These are phyloP conservation scores for Nestor notabilis DNA, from an alignment of 2,113 vertebrate genomes.

Conservation along the genomic window DNA sequence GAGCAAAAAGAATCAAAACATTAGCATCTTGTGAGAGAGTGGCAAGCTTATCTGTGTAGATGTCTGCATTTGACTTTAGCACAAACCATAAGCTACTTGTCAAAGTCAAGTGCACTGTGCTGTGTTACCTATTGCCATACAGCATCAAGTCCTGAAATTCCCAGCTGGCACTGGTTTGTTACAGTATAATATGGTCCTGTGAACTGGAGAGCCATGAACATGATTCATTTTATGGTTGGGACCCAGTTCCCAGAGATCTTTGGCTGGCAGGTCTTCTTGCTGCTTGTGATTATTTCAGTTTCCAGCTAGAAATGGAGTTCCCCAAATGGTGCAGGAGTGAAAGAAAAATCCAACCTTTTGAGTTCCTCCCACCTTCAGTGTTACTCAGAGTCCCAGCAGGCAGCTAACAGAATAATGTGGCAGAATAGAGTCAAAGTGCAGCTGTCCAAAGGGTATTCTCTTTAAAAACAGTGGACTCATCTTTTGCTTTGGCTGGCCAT, in stretches of 20 bases:
- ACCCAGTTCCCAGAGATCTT: background rate
- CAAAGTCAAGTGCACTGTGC: background rate
- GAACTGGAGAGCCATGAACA: background rate
- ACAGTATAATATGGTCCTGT: background rate
- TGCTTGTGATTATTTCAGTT: background rate
- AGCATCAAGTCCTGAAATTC: background rate
- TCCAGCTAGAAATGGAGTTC: background rate
- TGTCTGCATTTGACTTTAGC: background rate
- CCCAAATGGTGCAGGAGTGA: background rate
- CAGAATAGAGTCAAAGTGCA: background rate
- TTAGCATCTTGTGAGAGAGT: background rate
- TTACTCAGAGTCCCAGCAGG: background rate
- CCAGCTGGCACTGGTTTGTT: background rate
- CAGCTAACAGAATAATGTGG: background rate
- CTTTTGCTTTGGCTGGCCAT: background rate
- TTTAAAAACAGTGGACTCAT: background rate
- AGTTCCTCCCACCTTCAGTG: background rate
- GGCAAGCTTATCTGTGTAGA: background rate
- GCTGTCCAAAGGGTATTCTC: background rate
- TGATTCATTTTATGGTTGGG: background rate
- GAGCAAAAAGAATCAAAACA: background rate
- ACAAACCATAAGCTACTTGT: background rate
- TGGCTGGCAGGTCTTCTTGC: background rate
- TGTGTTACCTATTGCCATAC: background rate
- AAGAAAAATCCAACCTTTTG: background rate